These are phyloP conservation scores for Actias luna DNA, from an alignment of 2,888 invertebrate species.

Conservation along the genomic window DNA sequence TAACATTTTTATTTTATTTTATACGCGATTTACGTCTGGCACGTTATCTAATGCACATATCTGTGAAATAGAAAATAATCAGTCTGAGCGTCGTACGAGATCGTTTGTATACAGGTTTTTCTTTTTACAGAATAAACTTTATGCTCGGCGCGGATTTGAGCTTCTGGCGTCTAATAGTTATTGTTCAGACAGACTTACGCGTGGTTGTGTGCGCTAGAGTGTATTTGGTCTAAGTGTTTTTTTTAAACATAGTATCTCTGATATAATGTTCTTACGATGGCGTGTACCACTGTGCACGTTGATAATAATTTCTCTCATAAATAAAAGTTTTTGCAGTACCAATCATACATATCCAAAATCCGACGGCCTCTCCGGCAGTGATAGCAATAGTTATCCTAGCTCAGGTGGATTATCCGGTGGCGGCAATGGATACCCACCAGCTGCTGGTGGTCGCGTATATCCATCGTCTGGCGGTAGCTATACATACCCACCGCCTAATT, in stretches of 20 bases:
- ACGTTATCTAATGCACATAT: background rate
- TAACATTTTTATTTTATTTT: background rate
- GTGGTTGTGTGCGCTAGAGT: conserved; percentile 44
- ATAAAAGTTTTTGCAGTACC: conserved; percentile 32
- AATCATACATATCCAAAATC: conserved; percentile 40
- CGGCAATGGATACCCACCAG: conserved; percentile 31
- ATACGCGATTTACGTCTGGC: background rate
- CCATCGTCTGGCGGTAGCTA: conserved; percentile 30
- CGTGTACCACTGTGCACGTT: conserved; percentile 51
- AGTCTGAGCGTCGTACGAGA: background rate
- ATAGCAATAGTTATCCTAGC: conserved; percentile 28
- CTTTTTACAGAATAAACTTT: background rate
- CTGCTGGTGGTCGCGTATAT: conserved; percentile 27
- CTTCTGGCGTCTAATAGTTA: background rate
- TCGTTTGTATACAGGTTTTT: background rate
- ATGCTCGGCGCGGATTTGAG: background rate
- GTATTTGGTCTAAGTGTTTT: conserved; percentile 13
- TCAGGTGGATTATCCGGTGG: conserved; percentile 23
- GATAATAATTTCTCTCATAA: conserved; percentile 38
- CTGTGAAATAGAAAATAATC: background rate
- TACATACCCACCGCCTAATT: conserved; percentile 1
- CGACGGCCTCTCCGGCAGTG: conserved; percentile 33
- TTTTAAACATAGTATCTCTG: conserved; percentile 19
- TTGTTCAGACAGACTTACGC: background rate
- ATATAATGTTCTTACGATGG: conserved; percentile 44